A percentile compares a stretch with the other conserved stretches of the same genome.
phyloP scores from a whole-genome alignment of 2,113 vertebrate species.

The Leptobrachium ailaonicum region DNA sequence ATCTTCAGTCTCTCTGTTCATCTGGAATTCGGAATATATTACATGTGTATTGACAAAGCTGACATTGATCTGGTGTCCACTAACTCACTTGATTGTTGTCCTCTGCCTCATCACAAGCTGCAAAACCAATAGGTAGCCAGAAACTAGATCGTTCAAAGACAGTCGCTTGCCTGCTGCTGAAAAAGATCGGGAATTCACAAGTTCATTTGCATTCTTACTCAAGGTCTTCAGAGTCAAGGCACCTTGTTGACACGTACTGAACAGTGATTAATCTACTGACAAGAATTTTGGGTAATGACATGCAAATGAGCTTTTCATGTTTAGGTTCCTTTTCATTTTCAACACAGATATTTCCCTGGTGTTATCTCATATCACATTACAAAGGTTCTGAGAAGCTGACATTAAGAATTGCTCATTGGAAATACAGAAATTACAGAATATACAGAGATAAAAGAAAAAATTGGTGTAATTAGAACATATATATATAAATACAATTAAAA shows the following conservation, averaged over 20 bases:
- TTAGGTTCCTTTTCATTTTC: slow-evolving; percentile 2
- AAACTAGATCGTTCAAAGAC: slow-evolving; percentile 5
- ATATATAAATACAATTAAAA: no score
- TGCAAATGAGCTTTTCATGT: not conserved
- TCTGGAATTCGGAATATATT: slow-evolving; percentile 21
- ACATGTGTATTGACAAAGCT: slow-evolving; percentile 41
- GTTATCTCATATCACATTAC: not conserved
- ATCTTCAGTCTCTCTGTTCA: slow-evolving; percentile 40
- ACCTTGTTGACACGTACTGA: not conserved
- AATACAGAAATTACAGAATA: no score
- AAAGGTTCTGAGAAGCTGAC: not conserved
- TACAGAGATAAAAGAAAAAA: no score
- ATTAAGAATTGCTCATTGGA: no score
- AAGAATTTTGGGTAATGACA: not conserved
- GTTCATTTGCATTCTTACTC: not conserved
- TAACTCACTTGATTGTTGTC: slow-evolving; percentile 32
- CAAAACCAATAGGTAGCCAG: slow-evolving; percentile 9
- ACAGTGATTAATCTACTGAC: slow-evolving; percentile 17
- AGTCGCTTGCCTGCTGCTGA: not conserved
- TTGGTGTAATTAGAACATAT: no score
- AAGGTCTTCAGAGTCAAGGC: not conserved
- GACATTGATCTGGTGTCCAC: slow-evolving; percentile 42
- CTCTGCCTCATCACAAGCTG: slow-evolving; percentile 23
- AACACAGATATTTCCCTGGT: not conserved
- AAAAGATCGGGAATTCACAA: not conserved